Evolutionary conservation across 2,888 invertebrate species (phyloP).

Genomic region (Enoplolaimus lenunculus): DNA sequence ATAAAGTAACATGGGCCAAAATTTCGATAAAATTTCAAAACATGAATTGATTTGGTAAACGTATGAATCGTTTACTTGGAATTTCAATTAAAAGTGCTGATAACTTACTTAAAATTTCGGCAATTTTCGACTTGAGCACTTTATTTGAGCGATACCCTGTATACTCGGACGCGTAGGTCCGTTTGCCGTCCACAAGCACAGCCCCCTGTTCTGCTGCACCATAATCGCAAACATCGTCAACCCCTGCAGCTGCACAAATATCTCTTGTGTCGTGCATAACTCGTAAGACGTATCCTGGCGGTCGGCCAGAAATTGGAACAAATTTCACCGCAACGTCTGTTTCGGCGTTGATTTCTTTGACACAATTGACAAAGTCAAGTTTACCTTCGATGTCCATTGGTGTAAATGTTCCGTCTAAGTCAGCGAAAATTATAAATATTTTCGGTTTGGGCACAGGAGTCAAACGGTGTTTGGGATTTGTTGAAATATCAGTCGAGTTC

Average conservation of each 20-base stretch:
- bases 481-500: no score
- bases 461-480: no score
- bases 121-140: background rate
- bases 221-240: slow-evolving; percentile 15
- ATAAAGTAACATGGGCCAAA: no score
- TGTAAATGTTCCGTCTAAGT: slow-evolving; percentile 22
- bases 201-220: slow-evolving; percentile 23
- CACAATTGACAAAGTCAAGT: slow-evolving; percentile 12
- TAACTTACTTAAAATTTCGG: no score
- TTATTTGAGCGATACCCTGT: slow-evolving; percentile 12
- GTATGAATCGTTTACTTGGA: no score
- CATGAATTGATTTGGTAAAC: no score
- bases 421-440: slow-evolving; percentile 20
- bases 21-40: no score
- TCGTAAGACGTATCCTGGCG: slow-evolving; percentile 22
- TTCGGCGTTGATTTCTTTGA: slow-evolving; percentile 7
- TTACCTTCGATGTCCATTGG: slow-evolving; percentile 21
- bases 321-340: slow-evolving; percentile 18
- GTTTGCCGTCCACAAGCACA: slow-evolving; percentile 17
- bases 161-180: slow-evolving; percentile 17
- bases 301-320: slow-evolving; percentile 21
- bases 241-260: slow-evolving; percentile 8
- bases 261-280: slow-evolving; percentile 21
- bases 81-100: no score
- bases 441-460: background rate